Conservation (phyloP, 2,113 vertebrate genomes). For the Hippolais icterina region DNA sequence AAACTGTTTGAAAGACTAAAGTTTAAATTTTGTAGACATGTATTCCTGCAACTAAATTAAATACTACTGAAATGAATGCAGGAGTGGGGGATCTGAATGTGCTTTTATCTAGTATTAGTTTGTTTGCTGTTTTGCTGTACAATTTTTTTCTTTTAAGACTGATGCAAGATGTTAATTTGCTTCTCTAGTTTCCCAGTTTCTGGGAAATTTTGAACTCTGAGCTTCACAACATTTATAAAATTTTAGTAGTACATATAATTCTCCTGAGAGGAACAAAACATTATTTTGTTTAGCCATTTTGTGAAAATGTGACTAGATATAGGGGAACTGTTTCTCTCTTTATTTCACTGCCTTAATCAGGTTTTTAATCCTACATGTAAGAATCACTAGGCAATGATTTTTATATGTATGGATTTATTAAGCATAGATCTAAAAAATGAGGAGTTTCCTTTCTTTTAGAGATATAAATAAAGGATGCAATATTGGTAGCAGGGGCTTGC, state of each 20-base stretch:
- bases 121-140: not conserved
- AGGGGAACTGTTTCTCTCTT: not conserved
- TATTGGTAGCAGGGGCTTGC: not conserved
- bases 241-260: not conserved
- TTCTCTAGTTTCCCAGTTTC: not conserved
- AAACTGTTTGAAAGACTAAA: not conserved
- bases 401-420: not conserved
- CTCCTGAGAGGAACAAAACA: not conserved
- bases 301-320: not conserved
- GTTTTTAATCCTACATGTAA: not conserved
- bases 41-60: not conserved
- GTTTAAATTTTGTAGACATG: not conserved
- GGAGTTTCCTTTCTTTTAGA: not conserved
- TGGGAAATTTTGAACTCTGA: constrained; percentile 10
- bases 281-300: not conserved
- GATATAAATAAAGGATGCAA: not conserved
- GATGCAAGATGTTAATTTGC: not conserved
- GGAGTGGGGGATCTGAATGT: not conserved
- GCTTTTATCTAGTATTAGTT: not conserved
- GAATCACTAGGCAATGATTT: not conserved
- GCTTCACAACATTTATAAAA: constrained; percentile 1
- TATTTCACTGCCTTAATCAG: not conserved
- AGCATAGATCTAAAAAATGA: not conserved
- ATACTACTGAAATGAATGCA: not conserved
- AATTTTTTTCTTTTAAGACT: not conserved